These are phyloP conservation scores for Drosophila basisetae DNA, from an alignment of 2,888 invertebrate species.

Conservation along the genomic window DNA sequence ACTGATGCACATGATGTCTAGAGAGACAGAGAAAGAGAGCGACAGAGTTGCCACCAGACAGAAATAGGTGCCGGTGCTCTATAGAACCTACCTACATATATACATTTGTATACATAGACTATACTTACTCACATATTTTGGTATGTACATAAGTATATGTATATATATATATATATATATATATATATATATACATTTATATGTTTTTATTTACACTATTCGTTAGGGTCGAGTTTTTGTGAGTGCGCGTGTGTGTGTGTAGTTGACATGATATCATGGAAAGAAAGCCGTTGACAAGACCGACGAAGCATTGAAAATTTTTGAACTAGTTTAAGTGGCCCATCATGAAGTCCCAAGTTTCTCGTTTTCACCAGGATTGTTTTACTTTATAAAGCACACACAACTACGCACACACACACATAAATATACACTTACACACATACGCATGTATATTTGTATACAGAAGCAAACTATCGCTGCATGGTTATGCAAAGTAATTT, in stretches of 20 bases:
- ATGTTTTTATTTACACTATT: conserved; percentile 77
- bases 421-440: neutral
- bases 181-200: conserved; percentile 33
- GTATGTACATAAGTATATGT: conserved; percentile 37
- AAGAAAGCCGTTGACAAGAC: conserved; percentile 72
- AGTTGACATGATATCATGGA: conserved; percentile 70
- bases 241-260: conserved; percentile 40
- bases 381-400: conserved; percentile 78
- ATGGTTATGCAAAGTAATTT: conserved; percentile 81
- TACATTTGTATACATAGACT: conserved; percentile 18
- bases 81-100: conserved; percentile 23
- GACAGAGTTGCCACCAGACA: conserved; percentile 19
- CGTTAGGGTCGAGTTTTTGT: conserved; percentile 38
- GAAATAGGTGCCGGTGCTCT: conserved; percentile 23
- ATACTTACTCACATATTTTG: conserved; percentile 45
- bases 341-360: conserved; percentile 81
- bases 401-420: conserved; percentile 27
- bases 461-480: conserved; percentile 68
- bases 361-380: conserved; percentile 81
- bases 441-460: conserved; percentile 14
- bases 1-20: conserved; percentile 30
- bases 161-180: conserved; percentile 16
- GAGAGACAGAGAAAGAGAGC: neutral
- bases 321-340: conserved; percentile 82
- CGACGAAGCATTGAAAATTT: conserved; percentile 73